Evolutionary conservation across 2,888 invertebrate species (phyloP), one percentile per base, ranked within the genome.

Genomic region (Bombylius discolor): DNA sequence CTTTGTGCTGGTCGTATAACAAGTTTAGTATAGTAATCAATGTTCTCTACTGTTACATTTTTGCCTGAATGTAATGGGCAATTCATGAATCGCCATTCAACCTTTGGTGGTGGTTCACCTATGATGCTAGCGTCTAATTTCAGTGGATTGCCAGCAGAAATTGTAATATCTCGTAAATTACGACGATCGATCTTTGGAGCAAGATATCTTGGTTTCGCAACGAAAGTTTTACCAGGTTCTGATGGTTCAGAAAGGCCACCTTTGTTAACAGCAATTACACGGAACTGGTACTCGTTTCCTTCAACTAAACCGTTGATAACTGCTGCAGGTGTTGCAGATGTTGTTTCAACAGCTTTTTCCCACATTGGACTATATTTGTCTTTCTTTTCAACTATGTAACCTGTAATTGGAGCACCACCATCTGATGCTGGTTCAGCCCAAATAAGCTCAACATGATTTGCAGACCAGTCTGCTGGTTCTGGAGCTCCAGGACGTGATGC

Each of bases 231-330:
- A 74, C 89, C 87, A 32, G 89, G 78, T 56, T 91, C 90, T 9
- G 94, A 92, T 0, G 96, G 92, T 64, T 92, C 90, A 66, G 96
- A 91, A 68, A 85, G 85, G 0, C 99, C 99, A 11, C 92, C 95
- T 71, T 92, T 91, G 76, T 99, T 99, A 55, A 96, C 79, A 9
- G 98, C 98, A 62, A 93, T 83, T 39, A 98, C 87, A 39, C 97
- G 84, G 85, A 97, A 98, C 74, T 96, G 95, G 72, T 95, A 96
- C 69, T 96, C 95, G 70, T 93, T 92, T 63, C 96, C 96, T 78
- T 96, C 96, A 66, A 89, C 88, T 51, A 98, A 75, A 47, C 92
- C 92, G 68, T 87, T 87, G n/a, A 95, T 85, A 55, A 86, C 85
- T 52, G 87, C 95, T 57, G 81, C 76, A 1, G 88, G 84, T 7